A percentile compares a stretch with the other conserved stretches of the same genome.
Conservation (phyloP, 2,113 vertebrate species). For the Chauna torquata region DNA sequence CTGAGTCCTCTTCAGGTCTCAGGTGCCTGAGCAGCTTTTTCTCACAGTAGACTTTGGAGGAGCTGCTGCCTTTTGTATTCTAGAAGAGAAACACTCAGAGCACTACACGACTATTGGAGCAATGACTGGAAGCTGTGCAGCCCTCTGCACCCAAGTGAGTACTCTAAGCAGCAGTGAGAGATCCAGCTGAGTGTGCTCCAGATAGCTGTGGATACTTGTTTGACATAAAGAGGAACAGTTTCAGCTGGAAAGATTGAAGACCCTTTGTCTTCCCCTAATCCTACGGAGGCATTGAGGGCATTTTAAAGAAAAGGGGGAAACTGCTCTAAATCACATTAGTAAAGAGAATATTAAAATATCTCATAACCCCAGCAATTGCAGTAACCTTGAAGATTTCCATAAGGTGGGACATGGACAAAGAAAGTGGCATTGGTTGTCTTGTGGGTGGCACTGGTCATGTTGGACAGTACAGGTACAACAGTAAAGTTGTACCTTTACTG, state of each 20-base stretch:
- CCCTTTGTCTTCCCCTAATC: not conserved
- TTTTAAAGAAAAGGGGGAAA: not conserved
- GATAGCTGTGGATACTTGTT: not conserved
- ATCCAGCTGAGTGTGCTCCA: not conserved
- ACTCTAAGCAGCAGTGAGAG: not conserved
- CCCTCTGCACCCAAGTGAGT: not conserved
- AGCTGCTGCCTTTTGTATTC: not conserved
- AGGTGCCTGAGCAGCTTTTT: not conserved
- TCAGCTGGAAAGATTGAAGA: not conserved
- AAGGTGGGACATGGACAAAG: not conserved
- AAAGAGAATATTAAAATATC: not conserved
- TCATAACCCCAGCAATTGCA: not conserved
- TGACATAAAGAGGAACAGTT: not conserved
- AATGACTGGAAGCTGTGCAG: not conserved
- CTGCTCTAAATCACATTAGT: not conserved
- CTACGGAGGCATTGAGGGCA: rapidly evolving
- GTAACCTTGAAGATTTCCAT: not conserved
- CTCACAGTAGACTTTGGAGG: not conserved
- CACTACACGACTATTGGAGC: not conserved
- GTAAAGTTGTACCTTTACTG: not conserved
- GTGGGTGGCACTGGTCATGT: not conserved
- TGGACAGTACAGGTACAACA: too few relatives aligned
- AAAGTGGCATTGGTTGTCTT: not conserved
- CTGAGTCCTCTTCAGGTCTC: not conserved
- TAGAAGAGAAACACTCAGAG: not conserved